Percentiles rank a stretch among this genome's conserved stretches.
Evolutionary conservation across 2,113 vertebrate genomes (phyloP).

Genomic region (Pogonocichla stellata): DNA sequence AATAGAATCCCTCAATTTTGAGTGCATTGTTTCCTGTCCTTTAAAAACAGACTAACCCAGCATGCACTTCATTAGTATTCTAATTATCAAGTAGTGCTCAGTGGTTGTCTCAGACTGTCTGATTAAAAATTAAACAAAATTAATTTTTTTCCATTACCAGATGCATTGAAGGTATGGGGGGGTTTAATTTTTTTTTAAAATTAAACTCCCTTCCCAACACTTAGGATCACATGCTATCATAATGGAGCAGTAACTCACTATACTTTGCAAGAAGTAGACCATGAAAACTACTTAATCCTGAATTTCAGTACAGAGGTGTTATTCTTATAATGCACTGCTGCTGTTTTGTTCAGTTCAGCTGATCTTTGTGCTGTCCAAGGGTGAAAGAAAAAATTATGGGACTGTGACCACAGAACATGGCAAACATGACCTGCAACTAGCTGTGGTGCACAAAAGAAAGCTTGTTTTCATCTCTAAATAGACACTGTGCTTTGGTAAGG

Average conservation of each 20-base stretch:
- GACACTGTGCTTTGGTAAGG: not conserved
- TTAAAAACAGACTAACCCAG: conserved; percentile 44
- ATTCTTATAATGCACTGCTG: not conserved
- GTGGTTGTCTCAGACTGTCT: conserved; percentile 57
- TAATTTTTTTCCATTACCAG: conserved; percentile 57
- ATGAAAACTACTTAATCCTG: not conserved
- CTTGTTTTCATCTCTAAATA: not conserved
- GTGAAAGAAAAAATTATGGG: not conserved
- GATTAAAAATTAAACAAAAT: conserved; percentile 74
- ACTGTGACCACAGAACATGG: not conserved
- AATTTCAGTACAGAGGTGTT: not conserved
- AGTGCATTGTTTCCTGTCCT: conserved; percentile 38
- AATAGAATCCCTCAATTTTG: conserved; percentile 1
- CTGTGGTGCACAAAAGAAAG: not conserved
- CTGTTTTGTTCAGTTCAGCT: not conserved
- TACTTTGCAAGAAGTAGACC: not conserved
- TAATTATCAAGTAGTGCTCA: conserved; percentile 54
- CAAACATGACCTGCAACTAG: not conserved
- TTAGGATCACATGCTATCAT: not conserved
- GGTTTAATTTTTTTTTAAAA: not conserved
- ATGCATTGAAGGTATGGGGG: not conserved
- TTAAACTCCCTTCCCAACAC: conserved; percentile 9
- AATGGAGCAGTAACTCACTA: not conserved
- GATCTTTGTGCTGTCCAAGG: not conserved
- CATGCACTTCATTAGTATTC: conserved; percentile 67